Evolutionary conservation across 2,888 invertebrate genomes (phyloP), one percentile per base, ranked within the genome.

Genomic region (Drosophila histrio): DNA sequence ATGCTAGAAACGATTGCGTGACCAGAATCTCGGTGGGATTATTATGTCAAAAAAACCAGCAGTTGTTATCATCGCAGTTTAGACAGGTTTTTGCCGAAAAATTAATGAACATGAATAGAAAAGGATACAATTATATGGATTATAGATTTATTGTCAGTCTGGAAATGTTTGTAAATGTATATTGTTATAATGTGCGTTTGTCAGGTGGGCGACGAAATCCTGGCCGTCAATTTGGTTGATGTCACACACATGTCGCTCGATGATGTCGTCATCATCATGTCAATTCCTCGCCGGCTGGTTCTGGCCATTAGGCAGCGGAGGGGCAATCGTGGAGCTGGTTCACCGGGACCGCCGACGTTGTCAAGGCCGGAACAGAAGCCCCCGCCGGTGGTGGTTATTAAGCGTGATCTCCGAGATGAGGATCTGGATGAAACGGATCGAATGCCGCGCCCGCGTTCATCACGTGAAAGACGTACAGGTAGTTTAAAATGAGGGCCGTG

Each of bases 181-280:
- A 17, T 46, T 54, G 8, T 34, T n/a, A 2, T 17, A 36, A 0
- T 34, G 7, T 39, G 15, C 32, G 2, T 6, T 52, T 34, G 22
- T 1, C 50, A 96, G 94, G 98, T 99, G 50, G 99, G 99, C 43
- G 99, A 99, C 92, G 99, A 99, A 93, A 99, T 99, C 90, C 93
- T 99, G 84, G 98, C 98, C 32, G 99, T 99, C 62, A 99, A 99
- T 92, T 94, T 98, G 90, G 99, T 99, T 78, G 98, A 99, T 91
- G 99, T 99, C 79, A 96, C 98, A 74, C 95, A 97, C 89, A 99
- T 99, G 98, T 97, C 98, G 79, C 93, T 99, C 88, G 99, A 99
- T 92, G 99, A 99, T 92, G 99, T 99, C 73, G 99, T 99, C 80
- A 98, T 99, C 89, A 97, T 99, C 89, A 99, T 99, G 98, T 98